Conservation (phyloP, 1,140 invertebrate genomes). For the Neuroterus valhalla region DNA sequence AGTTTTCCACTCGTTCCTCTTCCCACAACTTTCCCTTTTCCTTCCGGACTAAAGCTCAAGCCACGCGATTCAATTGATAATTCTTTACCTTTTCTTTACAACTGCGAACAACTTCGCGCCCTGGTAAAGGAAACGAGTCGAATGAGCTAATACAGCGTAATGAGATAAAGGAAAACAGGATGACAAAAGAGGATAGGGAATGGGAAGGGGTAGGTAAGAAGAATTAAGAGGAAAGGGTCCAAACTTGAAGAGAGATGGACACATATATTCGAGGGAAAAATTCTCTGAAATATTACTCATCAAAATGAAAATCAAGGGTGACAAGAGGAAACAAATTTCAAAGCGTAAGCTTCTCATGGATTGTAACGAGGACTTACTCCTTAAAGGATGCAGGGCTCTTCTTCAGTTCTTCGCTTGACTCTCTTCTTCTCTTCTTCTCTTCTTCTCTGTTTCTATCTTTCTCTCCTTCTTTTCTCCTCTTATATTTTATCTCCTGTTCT, state of each 20-base stretch:
- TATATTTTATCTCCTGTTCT: too few species aligned
- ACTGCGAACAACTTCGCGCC: constrained; percentile 56
- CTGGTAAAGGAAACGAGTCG: constrained; percentile 54
- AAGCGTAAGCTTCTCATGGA: too few species aligned
- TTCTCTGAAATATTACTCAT: constrained; percentile 74
- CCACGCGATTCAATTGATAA: constrained; percentile 56
- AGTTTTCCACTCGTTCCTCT: constrained; percentile 48
- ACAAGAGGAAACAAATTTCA: too few species aligned
- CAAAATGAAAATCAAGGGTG: constrained; percentile 76
- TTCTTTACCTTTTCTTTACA: constrained; percentile 40
- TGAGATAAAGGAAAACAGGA: constrained; percentile 72
- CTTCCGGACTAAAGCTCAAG: constrained; percentile 33
- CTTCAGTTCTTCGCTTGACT: too few species aligned
- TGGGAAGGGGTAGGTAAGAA: constrained; percentile 31
- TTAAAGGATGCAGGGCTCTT: too few species aligned
- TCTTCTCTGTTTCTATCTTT: constrained; percentile 37
- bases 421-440: constrained; percentile 52
- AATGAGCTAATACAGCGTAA: constrained; percentile 71
- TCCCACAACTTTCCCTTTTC: constrained; percentile 38
- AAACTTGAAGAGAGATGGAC: constrained; percentile 38
- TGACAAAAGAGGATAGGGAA: constrained; percentile 36
- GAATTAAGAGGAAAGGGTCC: constrained; percentile 47
- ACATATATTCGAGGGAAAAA: constrained; percentile 57
- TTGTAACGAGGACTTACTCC: too few species aligned
- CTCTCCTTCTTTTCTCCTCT: constrained; percentile 44